These are phyloP conservation scores for Punctoribates punctum DNA, from an alignment of 2,888 invertebrate species.

Conservation along the genomic window DNA sequence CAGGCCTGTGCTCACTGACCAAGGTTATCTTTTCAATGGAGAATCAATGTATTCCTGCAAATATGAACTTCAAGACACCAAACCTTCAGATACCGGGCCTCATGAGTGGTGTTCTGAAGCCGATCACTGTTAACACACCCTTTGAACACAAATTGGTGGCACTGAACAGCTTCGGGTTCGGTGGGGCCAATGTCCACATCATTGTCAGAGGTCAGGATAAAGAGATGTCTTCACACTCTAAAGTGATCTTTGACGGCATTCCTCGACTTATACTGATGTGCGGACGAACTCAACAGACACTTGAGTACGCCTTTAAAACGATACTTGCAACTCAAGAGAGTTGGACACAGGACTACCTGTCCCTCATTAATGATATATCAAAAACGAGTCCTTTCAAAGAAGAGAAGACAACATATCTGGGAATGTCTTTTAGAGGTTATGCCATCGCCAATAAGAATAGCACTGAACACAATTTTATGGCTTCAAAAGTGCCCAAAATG, in stretches of 20 bases:
- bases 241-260: not conserved
- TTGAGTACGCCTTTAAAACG: not conserved
- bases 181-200: too few relatives aligned
- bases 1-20: conserved; percentile 63
- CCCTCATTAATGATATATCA: conserved; percentile 71
- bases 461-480: too few relatives aligned
- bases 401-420: not conserved
- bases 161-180: too few relatives aligned
- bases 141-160: conserved; percentile 51
- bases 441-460: too few relatives aligned
- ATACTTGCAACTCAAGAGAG: not conserved
- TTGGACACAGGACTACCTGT: conserved; percentile 54
- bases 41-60: conserved; percentile 77
- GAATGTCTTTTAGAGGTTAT: conserved; percentile 48
- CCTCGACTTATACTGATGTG: conserved; percentile 72
- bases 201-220: too few relatives aligned
- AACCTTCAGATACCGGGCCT: conserved; percentile 87
- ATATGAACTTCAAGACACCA: conserved; percentile 80
- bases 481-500: too few relatives aligned
- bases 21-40: conserved; percentile 93
- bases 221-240: conserved; percentile 32
- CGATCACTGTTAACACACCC: conserved; percentile 70
- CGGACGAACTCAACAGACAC: conserved; percentile 76
- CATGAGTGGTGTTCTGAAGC: conserved; percentile 78
- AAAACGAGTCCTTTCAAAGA: conserved; percentile 50